phyloP scores from a whole-genome alignment of 2,113 vertebrate species.

The Telmatochromis sp. region DNA sequence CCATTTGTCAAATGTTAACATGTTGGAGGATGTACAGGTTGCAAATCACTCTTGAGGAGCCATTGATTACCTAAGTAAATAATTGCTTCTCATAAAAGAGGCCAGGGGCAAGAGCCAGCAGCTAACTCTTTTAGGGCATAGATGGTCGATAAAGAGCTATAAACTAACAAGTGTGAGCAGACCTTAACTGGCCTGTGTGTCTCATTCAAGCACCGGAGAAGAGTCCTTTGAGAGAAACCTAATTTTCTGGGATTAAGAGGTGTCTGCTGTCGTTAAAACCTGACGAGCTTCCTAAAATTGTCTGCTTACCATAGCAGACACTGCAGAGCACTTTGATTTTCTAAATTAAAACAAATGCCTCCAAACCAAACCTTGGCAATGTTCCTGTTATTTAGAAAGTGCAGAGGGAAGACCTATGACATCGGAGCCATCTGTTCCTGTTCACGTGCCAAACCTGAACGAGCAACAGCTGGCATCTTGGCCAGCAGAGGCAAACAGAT shows the following conservation, averaged over 20 bases:
- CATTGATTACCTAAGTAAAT: slow-evolving; percentile 49
- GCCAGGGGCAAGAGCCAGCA: slow-evolving; percentile 6
- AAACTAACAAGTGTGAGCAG: slow-evolving; percentile 31
- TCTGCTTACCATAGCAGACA: not conserved
- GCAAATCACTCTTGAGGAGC: not conserved
- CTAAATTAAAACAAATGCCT: slow-evolving; percentile 33
- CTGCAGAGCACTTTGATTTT: not conserved
- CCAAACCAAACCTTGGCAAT: not conserved
- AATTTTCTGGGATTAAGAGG: slow-evolving; percentile 29
- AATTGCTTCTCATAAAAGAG: slow-evolving; percentile 39
- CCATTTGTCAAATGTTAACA: not conserved
- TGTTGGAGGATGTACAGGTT: not conserved
- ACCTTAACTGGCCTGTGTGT: slow-evolving; percentile 18
- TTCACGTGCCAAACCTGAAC: not conserved
- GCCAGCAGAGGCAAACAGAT: slow-evolving; percentile 7
- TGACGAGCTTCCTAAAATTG: not conserved
- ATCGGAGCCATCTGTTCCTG: slow-evolving; percentile 9
- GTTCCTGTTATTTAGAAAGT: not conserved
- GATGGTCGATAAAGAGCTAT: slow-evolving; percentile 51
- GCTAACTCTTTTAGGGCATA: slow-evolving; percentile 25
- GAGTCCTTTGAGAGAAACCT: not conserved
- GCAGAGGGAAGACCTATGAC: not conserved
- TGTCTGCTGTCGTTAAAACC: not conserved
- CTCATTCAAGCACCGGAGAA: slow-evolving; percentile 14
- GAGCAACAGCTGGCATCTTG: slow-evolving; percentile 11